Percentiles rank a stretch among this genome's conserved stretches.
These are phyloP conservation scores for Pitta sordida DNA, from an alignment of 2,113 vertebrate genomes.

Conservation along the genomic window DNA sequence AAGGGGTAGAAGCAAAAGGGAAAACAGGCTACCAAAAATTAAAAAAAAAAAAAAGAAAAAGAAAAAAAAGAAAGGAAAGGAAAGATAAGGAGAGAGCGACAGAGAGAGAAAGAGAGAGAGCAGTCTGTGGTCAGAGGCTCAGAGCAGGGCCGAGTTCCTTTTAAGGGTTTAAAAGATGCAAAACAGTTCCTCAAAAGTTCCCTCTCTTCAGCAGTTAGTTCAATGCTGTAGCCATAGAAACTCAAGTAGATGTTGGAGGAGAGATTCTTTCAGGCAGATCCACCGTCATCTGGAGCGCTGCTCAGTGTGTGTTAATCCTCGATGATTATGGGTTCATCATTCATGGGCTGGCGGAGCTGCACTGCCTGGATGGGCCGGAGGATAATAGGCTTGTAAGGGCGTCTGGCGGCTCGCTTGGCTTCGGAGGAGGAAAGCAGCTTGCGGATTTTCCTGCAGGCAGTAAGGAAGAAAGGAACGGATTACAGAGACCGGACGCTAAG, in stretches of 20 bases:
- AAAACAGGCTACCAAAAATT: slow-evolving; percentile 58
- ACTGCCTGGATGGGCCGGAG: slow-evolving; percentile 74
- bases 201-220: slow-evolving; percentile 51
- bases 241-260: slow-evolving; percentile 46
- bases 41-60: slow-evolving; percentile 13
- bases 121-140: slow-evolving; percentile 78
- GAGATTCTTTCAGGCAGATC: slow-evolving; percentile 53
- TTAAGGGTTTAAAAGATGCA: slow-evolving; percentile 79
- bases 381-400: slow-evolving; percentile 77
- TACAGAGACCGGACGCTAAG: neutral
- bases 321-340: slow-evolving; percentile 80
- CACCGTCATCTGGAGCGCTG: slow-evolving; percentile 8
- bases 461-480: neutral
- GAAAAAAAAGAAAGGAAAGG: neutral
- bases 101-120: slow-evolving; percentile 66
- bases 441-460: slow-evolving; percentile 73
- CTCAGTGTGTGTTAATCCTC: slow-evolving; percentile 72
- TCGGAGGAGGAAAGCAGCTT: slow-evolving; percentile 81
- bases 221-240: slow-evolving; percentile 49
- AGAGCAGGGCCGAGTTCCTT: slow-evolving; percentile 59
- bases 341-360: slow-evolving; percentile 75
- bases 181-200: slow-evolving; percentile 65
- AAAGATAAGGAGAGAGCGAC: slow-evolving; percentile 46
- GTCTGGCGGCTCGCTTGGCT: slow-evolving; percentile 78
- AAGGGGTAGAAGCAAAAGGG: slow-evolving; percentile 71